Evolutionary conservation across 2,888 invertebrate species (phyloP).

Genomic region (Caenorhabditis virilis): DNA sequence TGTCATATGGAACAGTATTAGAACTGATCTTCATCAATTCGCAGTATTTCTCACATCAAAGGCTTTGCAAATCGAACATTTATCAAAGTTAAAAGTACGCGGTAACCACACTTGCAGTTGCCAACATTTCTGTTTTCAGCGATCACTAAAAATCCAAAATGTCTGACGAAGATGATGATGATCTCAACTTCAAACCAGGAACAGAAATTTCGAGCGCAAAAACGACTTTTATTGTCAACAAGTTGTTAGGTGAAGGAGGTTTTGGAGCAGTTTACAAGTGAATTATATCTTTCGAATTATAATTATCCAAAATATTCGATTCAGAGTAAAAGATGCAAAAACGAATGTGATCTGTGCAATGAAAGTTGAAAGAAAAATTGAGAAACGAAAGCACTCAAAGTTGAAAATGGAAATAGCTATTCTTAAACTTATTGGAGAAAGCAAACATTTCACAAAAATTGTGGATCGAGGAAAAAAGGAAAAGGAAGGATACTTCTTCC

Average conservation of each 20-base stretch:
- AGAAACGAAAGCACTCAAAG: slow-evolving; percentile 51
- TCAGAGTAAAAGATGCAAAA: slow-evolving; percentile 29
- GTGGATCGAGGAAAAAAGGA: slow-evolving; percentile 57
- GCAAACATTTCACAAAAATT: slow-evolving; percentile 56
- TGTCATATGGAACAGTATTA: too few species aligned
- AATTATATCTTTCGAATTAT: too few species aligned
- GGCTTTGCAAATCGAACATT: too few species aligned
- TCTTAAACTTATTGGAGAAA: slow-evolving; percentile 49
- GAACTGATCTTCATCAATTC: too few species aligned
- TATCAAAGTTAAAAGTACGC: too few species aligned
- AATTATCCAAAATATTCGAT: too few species aligned
- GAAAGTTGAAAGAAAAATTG: slow-evolving; percentile 61
- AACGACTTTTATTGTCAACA: slow-evolving; percentile 44
- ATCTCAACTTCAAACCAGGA: slow-evolving; percentile 6
- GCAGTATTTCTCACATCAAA: too few species aligned
- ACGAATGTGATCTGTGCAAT: slow-evolving; percentile 49
- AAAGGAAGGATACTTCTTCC: slow-evolving; percentile 47
- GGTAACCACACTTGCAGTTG: too few species aligned
- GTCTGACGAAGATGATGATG: slow-evolving; percentile 13
- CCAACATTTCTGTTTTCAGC: too few species aligned
- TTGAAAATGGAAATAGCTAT: slow-evolving; percentile 64
- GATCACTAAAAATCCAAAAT: background rate
- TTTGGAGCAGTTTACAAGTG: slow-evolving; percentile 55
- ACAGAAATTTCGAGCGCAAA: slow-evolving; percentile 25
- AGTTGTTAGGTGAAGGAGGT: slow-evolving; percentile 58